Evolutionary conservation across 2,797 vertebrate genomes (phyloP).

Genomic region (Alca torda): DNA sequence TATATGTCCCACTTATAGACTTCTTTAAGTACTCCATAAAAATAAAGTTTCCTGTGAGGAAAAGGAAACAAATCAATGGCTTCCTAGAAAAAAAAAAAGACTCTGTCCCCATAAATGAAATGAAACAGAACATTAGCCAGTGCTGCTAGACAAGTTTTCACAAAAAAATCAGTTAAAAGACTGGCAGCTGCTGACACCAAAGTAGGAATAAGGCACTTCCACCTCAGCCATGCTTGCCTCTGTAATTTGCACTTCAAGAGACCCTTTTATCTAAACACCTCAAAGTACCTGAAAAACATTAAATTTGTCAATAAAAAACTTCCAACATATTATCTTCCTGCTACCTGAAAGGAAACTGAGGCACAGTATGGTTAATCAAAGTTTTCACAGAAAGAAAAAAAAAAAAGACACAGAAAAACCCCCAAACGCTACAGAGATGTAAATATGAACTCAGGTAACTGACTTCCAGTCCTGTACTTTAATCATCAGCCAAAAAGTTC

Average conservation of each 20-base stretch:
- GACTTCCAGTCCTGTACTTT: neutral
- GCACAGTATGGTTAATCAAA: neutral
- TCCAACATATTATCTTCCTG: neutral
- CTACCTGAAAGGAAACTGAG: conserved; percentile 31
- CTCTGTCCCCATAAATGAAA: neutral
- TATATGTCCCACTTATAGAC: neutral
- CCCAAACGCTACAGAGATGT: neutral
- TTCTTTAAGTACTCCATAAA: neutral
- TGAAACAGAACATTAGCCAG: neutral
- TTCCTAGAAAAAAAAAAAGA: neutral
- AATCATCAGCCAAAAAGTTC: conserved; percentile 11
- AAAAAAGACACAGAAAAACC: rapidly evolving
- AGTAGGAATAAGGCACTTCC: neutral
- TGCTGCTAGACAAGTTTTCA: neutral
- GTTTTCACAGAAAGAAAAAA: neutral
- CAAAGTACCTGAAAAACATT: neutral
- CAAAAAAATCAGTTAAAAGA: neutral
- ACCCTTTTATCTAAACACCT: neutral
- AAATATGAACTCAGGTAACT: neutral
- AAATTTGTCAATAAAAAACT: neutral
- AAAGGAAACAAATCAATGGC: neutral
- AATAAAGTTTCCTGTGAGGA: neutral
- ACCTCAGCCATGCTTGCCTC: neutral
- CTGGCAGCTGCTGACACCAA: neutral
- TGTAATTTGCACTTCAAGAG: neutral